Percentiles rank a stretch among this genome's conserved stretches.
These are phyloP conservation scores for Salticus scenicus DNA, from an alignment of 2,888 invertebrate genomes.

Conservation along the genomic window DNA sequence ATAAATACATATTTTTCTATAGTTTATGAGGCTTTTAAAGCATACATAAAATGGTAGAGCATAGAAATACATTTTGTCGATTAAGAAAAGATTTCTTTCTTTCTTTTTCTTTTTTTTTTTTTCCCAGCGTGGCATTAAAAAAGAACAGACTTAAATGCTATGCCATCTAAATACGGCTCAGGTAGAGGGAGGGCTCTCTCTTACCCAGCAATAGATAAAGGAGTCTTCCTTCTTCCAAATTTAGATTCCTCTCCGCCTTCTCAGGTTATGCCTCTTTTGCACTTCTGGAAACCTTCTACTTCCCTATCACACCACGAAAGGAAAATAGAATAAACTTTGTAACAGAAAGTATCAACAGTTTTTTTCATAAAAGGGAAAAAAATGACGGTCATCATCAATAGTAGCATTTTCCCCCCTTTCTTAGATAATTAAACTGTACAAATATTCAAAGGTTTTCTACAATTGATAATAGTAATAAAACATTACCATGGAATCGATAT, in stretches of 20 bases:
- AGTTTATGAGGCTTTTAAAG: too few species aligned
- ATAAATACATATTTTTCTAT: too few species aligned
- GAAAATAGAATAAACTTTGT: background rate
- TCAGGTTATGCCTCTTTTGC: slow-evolving; percentile 48
- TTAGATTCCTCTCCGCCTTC: slow-evolving; percentile 38
- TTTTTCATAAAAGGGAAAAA: background rate
- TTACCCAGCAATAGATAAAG: slow-evolving; percentile 49
- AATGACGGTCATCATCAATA: background rate
- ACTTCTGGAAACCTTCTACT: slow-evolving; percentile 31
- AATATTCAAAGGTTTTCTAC: too few species aligned
- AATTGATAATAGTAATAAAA: too few species aligned
- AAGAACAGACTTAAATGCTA: slow-evolving; percentile 13
- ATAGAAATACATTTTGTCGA: too few species aligned
- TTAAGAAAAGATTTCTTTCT: background rate
- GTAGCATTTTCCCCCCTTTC: too few species aligned
- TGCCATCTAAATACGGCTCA: slow-evolving; percentile 60
- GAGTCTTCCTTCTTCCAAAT: slow-evolving; percentile 54
- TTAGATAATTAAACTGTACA: background rate
- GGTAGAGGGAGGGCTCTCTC: slow-evolving; percentile 34
- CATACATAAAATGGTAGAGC: too few species aligned
- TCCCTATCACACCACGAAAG: too few species aligned
- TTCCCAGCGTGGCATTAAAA: background rate
- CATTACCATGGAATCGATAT: too few species aligned
- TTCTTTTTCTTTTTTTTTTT: background rate
- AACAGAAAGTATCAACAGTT: background rate